Base-by-base conservation (phyloP, 2,797 vertebrate genomes). In the Sylvilagus floridanus region DNA sequence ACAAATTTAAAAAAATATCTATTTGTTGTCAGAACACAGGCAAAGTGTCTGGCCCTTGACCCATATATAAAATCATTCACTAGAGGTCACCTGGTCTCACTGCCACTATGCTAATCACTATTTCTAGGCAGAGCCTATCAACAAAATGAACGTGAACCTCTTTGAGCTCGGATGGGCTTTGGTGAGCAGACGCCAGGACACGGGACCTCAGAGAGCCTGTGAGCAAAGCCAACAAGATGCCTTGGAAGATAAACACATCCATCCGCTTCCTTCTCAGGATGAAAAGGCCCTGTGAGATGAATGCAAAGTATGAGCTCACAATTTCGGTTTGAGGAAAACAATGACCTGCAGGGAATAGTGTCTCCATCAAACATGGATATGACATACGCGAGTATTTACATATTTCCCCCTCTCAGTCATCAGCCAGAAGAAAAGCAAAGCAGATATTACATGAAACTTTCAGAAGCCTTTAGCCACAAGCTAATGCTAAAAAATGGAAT, bases 401-500 rank as follows among this genome's bases (percentile, higher is more conserved):
- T 89, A 22, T 63, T 54, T 57, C 69, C 47, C 21, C 52, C 57
- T 66, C 62, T 92, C 47, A n/a, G 28, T 86, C 87, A 88, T 83
- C 90, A 93, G 66, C 68, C 84, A 71, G 73, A 37, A 66, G 52
- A 69, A 88, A 96, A 42, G 37, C 37, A 86, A 88, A 85, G 57
- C 24, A 91, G 72, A 88, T 75, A 93, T 62, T 81, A 72, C 47
- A 42, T 78, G 87, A 90, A 88, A 83, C 37, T 94, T 95, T 84
- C 47, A 66, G 90, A 95, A 89, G 86, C 63, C 88, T 93, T 95
- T 86, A 91, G 93, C 68, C 28, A 94, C 85, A 93, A 94, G 11
- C 65, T 92, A 90, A 96, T 82, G 84, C 83, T 91, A 0, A 0
- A 96, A 98, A 97, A 96, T 62, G 95, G 93, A 87, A 96, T 94